Evolutionary conservation across 2,113 vertebrate genomes (phyloP).

Genomic region (Periophthalmus modestus): DNA sequence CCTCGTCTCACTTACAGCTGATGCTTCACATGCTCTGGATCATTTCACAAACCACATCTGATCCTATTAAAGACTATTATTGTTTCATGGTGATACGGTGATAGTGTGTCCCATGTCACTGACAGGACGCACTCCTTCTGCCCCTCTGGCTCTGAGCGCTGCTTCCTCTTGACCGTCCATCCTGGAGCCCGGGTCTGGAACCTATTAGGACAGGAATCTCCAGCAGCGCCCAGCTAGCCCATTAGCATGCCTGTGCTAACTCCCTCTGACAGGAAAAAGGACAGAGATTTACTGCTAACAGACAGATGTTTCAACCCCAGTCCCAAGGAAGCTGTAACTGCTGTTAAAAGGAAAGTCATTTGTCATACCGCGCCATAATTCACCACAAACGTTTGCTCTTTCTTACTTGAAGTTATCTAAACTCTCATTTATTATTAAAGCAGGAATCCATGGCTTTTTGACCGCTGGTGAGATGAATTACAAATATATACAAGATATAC

Average conservation of each 20-base stretch:
- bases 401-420: not conserved
- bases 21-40: not conserved
- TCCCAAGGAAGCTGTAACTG: conserved; percentile 25
- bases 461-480: not conserved
- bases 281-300: conserved; percentile 41
- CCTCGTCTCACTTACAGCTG: not conserved
- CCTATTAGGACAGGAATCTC: conserved; percentile 76
- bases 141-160: conserved; percentile 27
- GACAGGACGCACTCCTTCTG: conserved; percentile 10
- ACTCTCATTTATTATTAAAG: not conserved
- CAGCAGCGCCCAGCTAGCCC: conserved; percentile 43
- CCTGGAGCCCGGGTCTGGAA: conserved; percentile 73
- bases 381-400: not conserved
- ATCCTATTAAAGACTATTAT: not conserved
- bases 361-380: conserved; percentile 1
- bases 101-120: conserved; percentile 9
- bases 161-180: conserved; percentile 53
- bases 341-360: conserved; percentile 1
- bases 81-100: not conserved
- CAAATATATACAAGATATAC: no score
- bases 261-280: conserved; percentile 44
- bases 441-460: not conserved
- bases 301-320: conserved; percentile 45
- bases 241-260: conserved; percentile 58
- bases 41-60: not conserved